phyloP scores from a whole-genome alignment of 2,797 vertebrate species.

The Dermochelys coriacea region DNA sequence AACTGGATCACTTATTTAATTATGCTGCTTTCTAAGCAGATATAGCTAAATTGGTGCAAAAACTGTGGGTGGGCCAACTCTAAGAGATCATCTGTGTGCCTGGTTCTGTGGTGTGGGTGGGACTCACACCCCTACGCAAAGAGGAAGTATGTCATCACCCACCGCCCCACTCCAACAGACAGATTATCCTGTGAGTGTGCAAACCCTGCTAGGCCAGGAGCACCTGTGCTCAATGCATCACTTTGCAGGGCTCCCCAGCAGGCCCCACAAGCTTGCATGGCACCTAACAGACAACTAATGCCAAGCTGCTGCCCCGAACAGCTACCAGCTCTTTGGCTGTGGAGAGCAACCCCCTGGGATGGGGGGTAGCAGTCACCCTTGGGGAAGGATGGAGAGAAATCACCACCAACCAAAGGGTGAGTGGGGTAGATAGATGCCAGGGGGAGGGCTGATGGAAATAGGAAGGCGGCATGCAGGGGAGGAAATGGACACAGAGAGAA shows the following conservation, averaged over 20 bases:
- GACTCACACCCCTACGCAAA: background rate
- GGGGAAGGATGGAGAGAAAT: background rate
- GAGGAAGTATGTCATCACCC: background rate
- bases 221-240: background rate
- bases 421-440: background rate
- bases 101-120: background rate
- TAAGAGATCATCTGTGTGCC: background rate
- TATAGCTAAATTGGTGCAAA: background rate
- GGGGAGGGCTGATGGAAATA: background rate
- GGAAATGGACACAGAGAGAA: no score
- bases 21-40: background rate
- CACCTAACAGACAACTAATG: rapidly evolving
- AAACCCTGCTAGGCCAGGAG: background rate
- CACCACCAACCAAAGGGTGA: background rate
- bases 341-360: background rate
- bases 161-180: background rate
- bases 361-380: background rate
- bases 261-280: rapidly evolving
- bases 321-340: background rate
- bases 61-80: background rate
- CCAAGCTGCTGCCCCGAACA: background rate
- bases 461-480: no score
- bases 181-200: rapidly evolving
- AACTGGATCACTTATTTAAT: conserved; percentile 7
- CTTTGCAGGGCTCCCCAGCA: background rate